Evolutionary conservation across 2,888 invertebrate genomes (phyloP), one percentile per base, ranked within the genome.

Genomic region (Polymixis flavicincta): DNA sequence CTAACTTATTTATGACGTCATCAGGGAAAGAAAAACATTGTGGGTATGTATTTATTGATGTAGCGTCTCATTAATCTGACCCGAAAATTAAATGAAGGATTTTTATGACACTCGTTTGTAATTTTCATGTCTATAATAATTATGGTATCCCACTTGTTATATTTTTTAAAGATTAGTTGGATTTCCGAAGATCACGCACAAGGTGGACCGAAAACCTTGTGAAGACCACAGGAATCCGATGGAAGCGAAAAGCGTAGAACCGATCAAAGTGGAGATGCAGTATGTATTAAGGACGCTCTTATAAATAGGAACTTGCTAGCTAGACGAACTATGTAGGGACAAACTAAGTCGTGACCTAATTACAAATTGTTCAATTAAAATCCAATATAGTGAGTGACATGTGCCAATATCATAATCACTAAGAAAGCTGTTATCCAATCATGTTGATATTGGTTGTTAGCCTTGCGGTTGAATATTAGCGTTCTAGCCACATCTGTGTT

Each of bases 1-100:
- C 60, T 28, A 22, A 45, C 80, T 50, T 45, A n/a, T 80, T 63
- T 45, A 80, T 52, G 32, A 73, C 22, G 74, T 80, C 45, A 73
- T 77, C 73, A 73, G 32, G 25, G 25, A 52, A 63, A 45, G 42
- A 32, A 73, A 61, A 80, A 80, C 25, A n/a, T 72, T 57, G 14
- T 17, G 32, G 19, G 72, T 71, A 11, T 42, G 11, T 45, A 11
- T 37, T 55, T 71, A 79, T 71, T 79, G 9, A 54, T 54, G 45
- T 25, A 37, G 19, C 14, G 25, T 78, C 48, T 71, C 80, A 79
- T 79, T 55, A 79, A 17, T 71, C 37, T 54, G 22, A 0, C 4
- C 19, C 8, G 25, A 71, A 71, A 72, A 55, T 63, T 9, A 55
- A 72, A 72, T 55, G 7, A 0, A 11, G 13, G 14, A 7, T 55